Evolutionary conservation across 2,797 vertebrate species (phyloP), one percentile per base, ranked within the genome.

Genomic region (Pipistrellus nathusii): DNA sequence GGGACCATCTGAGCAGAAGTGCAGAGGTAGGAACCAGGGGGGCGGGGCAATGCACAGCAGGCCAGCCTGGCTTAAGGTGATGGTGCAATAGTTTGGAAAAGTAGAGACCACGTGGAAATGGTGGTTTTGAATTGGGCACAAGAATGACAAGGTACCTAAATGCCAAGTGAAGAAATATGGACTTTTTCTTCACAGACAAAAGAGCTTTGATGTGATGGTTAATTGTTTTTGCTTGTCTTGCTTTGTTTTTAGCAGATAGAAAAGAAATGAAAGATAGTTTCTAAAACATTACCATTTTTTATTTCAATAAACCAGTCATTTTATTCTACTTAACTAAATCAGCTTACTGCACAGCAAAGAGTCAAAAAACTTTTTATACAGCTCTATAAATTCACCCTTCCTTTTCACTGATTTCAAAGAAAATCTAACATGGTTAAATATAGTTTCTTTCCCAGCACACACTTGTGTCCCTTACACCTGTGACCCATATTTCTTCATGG

Each of bases 401-500:
- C 64, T 93, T 92, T 93, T 64, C 55, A 85, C 38, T 87, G 48
- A 91, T 83, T 91, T 93, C 86, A 93, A 91, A 96, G 89, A 81
- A 88, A 85, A 71, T 38, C 84, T 73, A 84, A 64, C 46, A 32
- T 23, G 12, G 35, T 93, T 94, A 94, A 87, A 92, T 94, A 94
- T 86, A 93, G 83, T 80, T 88, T 86, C 85, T 77, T 83, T 55
- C 18, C 71, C 66, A 57, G 27, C n/a, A 84, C 41, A 91, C 51
- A 86, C 38, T 32, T 90, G 32, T 86, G 80, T 83, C 87, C 73
- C 81, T 93, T 86, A 59, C 4, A 91, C 68, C 72, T 91, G 68
- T 90, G 91, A 89, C 89, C 89, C 88, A 55, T 44, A 90, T 94
- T 96, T 95, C 90, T 96, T 90, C 88, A 93, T 95, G 82, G 94